Evolutionary conservation across 2,888 invertebrate genomes (phyloP).

Genomic region (Stenoptilia bipunctidactyla): DNA sequence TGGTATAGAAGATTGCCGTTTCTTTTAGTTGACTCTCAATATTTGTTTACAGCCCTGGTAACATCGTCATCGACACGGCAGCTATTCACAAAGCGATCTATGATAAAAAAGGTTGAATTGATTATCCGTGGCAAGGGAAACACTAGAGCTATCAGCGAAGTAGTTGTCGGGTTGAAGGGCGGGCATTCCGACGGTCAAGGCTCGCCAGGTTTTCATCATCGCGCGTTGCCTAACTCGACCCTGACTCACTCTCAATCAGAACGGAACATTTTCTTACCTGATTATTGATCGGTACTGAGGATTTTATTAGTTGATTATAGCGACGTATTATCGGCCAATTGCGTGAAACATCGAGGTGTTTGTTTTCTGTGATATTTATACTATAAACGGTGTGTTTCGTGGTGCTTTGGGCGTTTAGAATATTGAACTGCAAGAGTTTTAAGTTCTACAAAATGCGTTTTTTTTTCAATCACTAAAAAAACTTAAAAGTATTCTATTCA

Average conservation of each 20-base stretch:
- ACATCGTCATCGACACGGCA: neutral
- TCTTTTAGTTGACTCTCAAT: no score
- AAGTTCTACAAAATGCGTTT: no score
- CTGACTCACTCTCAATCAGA: conserved; percentile 59
- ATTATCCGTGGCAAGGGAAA: conserved; percentile 29
- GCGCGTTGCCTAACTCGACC: conserved; percentile 55
- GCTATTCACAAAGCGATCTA: no score
- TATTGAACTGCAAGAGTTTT: no score
- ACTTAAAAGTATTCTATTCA: no score
- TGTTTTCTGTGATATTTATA: no score
- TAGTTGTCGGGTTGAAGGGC: conserved; percentile 42
- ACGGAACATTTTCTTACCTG: conserved; percentile 57
- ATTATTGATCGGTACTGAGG: conserved; percentile 42
- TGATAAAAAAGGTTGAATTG: conserved; percentile 15
- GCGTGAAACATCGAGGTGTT: no score
- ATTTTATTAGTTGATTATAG: conserved; percentile 5
- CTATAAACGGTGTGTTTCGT: no score
- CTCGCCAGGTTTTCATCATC: conserved; percentile 43
- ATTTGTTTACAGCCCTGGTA: neutral
- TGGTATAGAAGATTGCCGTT: no score
- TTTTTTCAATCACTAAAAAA: no score
- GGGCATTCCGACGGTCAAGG: conserved; percentile 50
- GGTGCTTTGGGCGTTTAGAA: no score
- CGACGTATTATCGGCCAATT: no score
- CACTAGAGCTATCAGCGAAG: conserved; percentile 1